Evolutionary conservation across 2,888 invertebrate species (phyloP).

Genomic region (Melanchra persicariae): DNA sequence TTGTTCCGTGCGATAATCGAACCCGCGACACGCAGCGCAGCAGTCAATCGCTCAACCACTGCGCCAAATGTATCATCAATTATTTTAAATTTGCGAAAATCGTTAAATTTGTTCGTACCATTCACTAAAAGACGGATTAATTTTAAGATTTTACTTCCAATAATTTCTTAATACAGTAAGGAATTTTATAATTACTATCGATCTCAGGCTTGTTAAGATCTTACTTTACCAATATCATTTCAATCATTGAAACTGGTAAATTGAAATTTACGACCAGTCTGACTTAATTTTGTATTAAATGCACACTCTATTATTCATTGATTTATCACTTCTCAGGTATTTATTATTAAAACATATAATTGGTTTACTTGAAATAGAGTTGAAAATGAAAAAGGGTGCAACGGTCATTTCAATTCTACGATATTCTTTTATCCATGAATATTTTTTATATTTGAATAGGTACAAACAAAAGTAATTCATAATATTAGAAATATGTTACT

Average conservation of each 20-base stretch:
- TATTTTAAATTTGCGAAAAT: background rate
- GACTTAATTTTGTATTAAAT: slow-evolving; percentile 52
- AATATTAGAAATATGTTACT: no score
- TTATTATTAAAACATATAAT: slow-evolving; percentile 17
- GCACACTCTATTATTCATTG: slow-evolving; percentile 33
- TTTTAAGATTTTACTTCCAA: slow-evolving; percentile 22
- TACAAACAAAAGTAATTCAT: no score
- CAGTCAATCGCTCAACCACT: no score
- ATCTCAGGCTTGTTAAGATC: slow-evolving; percentile 62
- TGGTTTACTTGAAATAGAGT: slow-evolving; percentile 12
- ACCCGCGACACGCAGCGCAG: no score
- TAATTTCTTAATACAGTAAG: slow-evolving; percentile 55
- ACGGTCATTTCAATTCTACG: no score
- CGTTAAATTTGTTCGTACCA: background rate
- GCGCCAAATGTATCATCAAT: no score
- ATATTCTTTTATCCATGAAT: no score
- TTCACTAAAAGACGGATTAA: background rate
- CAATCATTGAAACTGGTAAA: slow-evolving; percentile 60
- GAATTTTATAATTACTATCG: slow-evolving; percentile 63
- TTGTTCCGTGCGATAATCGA: no score
- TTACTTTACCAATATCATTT: slow-evolving; percentile 60
- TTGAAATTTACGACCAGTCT: slow-evolving; percentile 57
- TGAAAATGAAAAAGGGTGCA: background rate
- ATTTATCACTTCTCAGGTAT: slow-evolving; percentile 26
- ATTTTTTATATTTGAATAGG: no score